phyloP scores from a whole-genome alignment of 1,140 invertebrate genomes.

The Diorhabda carinulata region DNA sequence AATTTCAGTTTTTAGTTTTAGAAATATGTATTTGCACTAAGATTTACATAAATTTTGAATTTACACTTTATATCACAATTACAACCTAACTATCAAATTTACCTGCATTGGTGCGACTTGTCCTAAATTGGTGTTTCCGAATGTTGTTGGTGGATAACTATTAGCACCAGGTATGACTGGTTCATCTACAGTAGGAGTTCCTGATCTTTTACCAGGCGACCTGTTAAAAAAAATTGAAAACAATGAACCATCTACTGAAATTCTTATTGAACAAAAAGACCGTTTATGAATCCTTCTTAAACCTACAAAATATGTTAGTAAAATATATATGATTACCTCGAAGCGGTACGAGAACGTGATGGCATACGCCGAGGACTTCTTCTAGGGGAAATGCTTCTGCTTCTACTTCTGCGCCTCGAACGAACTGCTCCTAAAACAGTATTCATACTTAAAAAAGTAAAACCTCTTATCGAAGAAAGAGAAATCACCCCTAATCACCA shows the following conservation, averaged over 20 bases:
- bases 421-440: conserved; percentile 1
- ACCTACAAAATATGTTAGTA: too few species aligned
- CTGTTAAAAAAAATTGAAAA: conserved; percentile 10
- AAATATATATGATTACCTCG: conserved; percentile 5
- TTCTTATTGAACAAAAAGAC: not conserved
- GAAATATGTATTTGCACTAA: too few species aligned
- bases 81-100: not conserved
- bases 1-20: too few species aligned
- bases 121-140: conserved; percentile 1
- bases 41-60: too few species aligned
- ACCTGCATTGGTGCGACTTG: conserved; percentile 3
- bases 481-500: too few species aligned
- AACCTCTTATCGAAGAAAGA: too few species aligned
- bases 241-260: not conserved
- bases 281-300: too few species aligned
- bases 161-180: conserved; percentile 44
- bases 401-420: conserved; percentile 2
- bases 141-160: conserved; percentile 14
- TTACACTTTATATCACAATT: too few species aligned
- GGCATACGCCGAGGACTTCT: conserved; percentile 9
- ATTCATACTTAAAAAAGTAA: too few species aligned
- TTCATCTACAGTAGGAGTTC: conserved; percentile 68
- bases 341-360: conserved; percentile 18
- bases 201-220: conserved; percentile 57
- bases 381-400: conserved; percentile 21